Base-by-base conservation (phyloP, 1,140 invertebrate genomes). In the Nymphalis io region DNA sequence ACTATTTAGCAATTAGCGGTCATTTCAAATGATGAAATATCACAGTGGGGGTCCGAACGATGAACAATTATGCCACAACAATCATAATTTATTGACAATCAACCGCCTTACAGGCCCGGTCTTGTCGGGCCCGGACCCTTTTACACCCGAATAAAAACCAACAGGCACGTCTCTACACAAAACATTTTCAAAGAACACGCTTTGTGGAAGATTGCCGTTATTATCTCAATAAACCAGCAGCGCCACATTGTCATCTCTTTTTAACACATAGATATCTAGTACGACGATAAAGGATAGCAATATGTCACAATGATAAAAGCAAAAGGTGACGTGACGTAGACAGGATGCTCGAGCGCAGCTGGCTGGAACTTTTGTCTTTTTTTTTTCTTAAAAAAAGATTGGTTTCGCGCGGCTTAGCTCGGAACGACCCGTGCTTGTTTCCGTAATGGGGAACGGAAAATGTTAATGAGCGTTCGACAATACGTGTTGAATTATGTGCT, bases 271-370 rank as follows among this genome's bases (percentile, higher is more conserved):
- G 66, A 48, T 40, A 13, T n/a, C 58, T 18, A 40, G 58, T 65
- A 20, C 60, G 77, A 74, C 33, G 63, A 78, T 33, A 81, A 85
- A 82, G 83, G 85, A 91, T 73, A 72, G 73, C 65, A 16, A 38
- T 78, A 84, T 61, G 70, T 79, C 71, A 62, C 68, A 62, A 70
- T 80, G 78, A 84, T 88, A 80, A 84, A 86, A 84, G 80, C 76
- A 76, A 79, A 84, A 88, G 74, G 81, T 85, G 79, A 79, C 79
- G 80, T 87, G 81, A 85, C 83, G 82, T 81, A 80, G 84, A 85
- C 89, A 91, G 89, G 89, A 91, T 90, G 88, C 89, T 74, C 83
- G 70, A 72, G 81, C 89, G 89, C 89, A 91, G 89, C 89, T 91
- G 89, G 88, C 79, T 89, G 87, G 84, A 84, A 89, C 83, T 81